These are phyloP conservation scores for Pangasius mekongensis DNA, from an alignment of 2,797 vertebrate species.

Conservation along the genomic window DNA sequence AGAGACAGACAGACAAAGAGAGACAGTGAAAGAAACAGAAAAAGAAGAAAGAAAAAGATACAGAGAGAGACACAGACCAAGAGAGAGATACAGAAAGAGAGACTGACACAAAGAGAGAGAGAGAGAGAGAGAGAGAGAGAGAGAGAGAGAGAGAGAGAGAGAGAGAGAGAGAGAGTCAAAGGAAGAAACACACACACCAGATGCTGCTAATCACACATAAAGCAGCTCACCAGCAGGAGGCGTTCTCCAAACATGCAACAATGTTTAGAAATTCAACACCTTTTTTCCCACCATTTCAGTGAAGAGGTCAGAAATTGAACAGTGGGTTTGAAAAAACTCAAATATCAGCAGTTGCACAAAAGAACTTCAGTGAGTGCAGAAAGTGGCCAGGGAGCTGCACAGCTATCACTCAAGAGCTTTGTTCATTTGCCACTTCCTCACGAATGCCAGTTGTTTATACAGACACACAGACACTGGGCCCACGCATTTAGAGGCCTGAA, in stretches of 20 bases:
- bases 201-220: neutral
- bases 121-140: neutral
- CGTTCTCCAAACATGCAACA: neutral
- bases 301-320: neutral
- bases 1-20: neutral
- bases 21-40: neutral
- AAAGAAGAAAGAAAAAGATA: neutral
- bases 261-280: neutral
- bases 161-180: too few species aligned
- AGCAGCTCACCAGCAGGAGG: constrained; percentile 34
- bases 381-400: too few species aligned
- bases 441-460: neutral
- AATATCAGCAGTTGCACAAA: neutral
- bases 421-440: neutral
- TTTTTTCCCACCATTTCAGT: neutral
- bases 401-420: neutral
- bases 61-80: neutral
- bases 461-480: neutral
- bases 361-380: neutral
- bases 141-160: neutral
- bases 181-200: too few species aligned
- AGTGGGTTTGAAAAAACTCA: neutral
- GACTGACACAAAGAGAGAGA: neutral
- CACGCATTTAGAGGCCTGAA: neutral
- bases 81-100: neutral